phyloP scores from a whole-genome alignment of 2,888 invertebrate species.

The Hofmannophila pseudospretella region DNA sequence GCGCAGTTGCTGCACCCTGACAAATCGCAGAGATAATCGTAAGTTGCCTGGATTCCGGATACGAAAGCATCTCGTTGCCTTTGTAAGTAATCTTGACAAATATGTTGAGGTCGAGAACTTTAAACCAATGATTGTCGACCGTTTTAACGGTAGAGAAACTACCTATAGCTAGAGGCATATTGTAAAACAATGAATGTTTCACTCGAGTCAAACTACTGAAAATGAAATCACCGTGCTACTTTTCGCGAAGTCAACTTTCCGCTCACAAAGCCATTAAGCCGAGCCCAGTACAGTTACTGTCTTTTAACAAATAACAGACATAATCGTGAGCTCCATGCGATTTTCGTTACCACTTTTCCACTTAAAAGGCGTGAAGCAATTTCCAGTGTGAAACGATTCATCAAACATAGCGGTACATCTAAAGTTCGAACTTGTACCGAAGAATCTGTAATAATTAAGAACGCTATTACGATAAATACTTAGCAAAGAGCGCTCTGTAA shows the following conservation, averaged over 20 bases:
- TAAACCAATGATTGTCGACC: too few species aligned
- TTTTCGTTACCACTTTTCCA: slow-evolving; percentile 15
- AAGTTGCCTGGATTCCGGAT: background rate
- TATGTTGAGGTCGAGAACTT: too few species aligned
- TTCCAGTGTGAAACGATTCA: slow-evolving; percentile 23
- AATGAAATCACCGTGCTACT: too few species aligned
- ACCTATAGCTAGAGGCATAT: too few species aligned
- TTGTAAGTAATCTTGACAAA: too few species aligned
- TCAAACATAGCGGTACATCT: slow-evolving; percentile 29
- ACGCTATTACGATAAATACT: slow-evolving; percentile 27
- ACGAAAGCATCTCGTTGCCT: too few species aligned
- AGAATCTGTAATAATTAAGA: slow-evolving; percentile 28
- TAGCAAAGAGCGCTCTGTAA: slow-evolving; percentile 31
- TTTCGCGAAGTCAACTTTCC: too few species aligned
- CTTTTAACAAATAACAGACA: slow-evolving; percentile 45
- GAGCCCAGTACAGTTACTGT: slow-evolving; percentile 29
- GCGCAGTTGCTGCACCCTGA: slow-evolving; percentile 36
- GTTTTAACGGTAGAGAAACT: too few species aligned
- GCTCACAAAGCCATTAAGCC: too few species aligned
- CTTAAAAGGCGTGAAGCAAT: slow-evolving; percentile 12
- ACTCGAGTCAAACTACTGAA: too few species aligned
- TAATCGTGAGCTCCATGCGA: slow-evolving; percentile 24
- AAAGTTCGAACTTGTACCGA: slow-evolving; percentile 16
- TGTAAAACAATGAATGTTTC: too few species aligned
- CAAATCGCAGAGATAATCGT: slow-evolving; percentile 45